Percentiles rank a stretch among this genome's conserved stretches.
phyloP scores from a whole-genome alignment of 2,888 invertebrate genomes.

The Muschampia plurimacula region DNA sequence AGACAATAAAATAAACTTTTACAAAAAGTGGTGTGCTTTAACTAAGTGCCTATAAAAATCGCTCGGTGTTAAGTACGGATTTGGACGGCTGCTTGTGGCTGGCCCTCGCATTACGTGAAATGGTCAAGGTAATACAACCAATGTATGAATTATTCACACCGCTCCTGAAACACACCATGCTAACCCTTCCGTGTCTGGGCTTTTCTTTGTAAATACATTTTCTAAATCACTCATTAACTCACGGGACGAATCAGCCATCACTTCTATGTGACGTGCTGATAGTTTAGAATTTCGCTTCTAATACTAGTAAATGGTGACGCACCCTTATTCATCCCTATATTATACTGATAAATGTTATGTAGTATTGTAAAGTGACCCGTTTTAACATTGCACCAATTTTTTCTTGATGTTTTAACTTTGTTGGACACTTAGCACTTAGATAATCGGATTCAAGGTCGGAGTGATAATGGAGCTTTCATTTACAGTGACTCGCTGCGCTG shows the following conservation, averaged over 20 bases:
- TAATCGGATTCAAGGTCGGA: not conserved
- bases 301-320: slow-evolving; percentile 57
- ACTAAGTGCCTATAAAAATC: slow-evolving; percentile 66
- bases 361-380: slow-evolving; percentile 18
- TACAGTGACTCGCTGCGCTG: not conserved
- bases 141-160: slow-evolving; percentile 75
- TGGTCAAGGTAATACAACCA: slow-evolving; percentile 83
- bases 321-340: slow-evolving; percentile 50
- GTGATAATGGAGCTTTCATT: slow-evolving; percentile 4
- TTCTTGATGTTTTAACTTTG: slow-evolving; percentile 9
- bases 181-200: slow-evolving; percentile 78
- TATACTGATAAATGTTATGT: slow-evolving; percentile 42
- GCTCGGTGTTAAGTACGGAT: slow-evolving; percentile 62
- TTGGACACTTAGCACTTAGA: not conserved
- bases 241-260: slow-evolving; percentile 48
- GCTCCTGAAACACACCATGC: slow-evolving; percentile 64
- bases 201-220: slow-evolving; percentile 77
- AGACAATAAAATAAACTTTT: slow-evolving; percentile 70
- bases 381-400: slow-evolving; percentile 22
- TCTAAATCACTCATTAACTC: slow-evolving; percentile 72
- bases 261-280: slow-evolving; percentile 54
- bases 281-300: slow-evolving; percentile 59
- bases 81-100: slow-evolving; percentile 64
- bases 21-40: slow-evolving; percentile 61
- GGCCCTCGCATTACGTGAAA: slow-evolving; percentile 78